Percentiles rank a stretch among this genome's conserved stretches.
phyloP scores from a whole-genome alignment of 2,797 vertebrate species.

The Poeciliopsis infans region DNA sequence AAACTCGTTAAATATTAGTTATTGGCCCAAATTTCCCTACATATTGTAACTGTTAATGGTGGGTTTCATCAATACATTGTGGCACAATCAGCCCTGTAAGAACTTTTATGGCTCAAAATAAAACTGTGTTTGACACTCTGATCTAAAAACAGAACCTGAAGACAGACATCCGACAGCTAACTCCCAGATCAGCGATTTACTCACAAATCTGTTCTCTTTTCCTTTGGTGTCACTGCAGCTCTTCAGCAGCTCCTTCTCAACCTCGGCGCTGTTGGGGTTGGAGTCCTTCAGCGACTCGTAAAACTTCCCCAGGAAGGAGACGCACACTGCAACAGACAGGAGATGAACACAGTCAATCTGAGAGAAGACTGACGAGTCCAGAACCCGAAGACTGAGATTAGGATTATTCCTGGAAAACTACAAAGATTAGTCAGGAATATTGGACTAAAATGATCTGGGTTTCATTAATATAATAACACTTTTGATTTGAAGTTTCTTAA shows the following conservation, averaged over 20 bases:
- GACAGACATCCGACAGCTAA: too few species aligned
- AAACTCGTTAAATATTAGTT: too few species aligned
- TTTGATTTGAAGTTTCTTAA: too few species aligned
- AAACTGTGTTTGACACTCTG: too few species aligned
- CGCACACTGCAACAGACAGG: slow-evolving; percentile 84
- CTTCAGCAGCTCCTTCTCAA: slow-evolving; percentile 88
- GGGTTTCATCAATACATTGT: too few species aligned
- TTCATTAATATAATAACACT: too few species aligned
- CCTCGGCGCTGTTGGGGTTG: slow-evolving; percentile 76
- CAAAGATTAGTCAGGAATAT: not conserved
- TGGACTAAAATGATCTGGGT: not conserved
- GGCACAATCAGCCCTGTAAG: too few species aligned
- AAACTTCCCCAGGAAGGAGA: slow-evolving; percentile 89
- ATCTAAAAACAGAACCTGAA: too few species aligned
- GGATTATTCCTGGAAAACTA: not conserved
- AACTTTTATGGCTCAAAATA: too few species aligned
- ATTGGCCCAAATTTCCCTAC: too few species aligned
- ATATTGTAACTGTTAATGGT: too few species aligned
- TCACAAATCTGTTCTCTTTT: slow-evolving; percentile 96
- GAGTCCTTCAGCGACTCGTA: slow-evolving; percentile 88
- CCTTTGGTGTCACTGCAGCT: slow-evolving; percentile 90
- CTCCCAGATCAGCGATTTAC: slow-evolving; percentile 39
- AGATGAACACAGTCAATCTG: not conserved
- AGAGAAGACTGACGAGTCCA: not conserved
- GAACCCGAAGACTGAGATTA: not conserved